Evolutionary conservation across 2,888 invertebrate species (phyloP), one percentile per base, ranked within the genome.

Genomic region (Trichopria drosophilae): DNA sequence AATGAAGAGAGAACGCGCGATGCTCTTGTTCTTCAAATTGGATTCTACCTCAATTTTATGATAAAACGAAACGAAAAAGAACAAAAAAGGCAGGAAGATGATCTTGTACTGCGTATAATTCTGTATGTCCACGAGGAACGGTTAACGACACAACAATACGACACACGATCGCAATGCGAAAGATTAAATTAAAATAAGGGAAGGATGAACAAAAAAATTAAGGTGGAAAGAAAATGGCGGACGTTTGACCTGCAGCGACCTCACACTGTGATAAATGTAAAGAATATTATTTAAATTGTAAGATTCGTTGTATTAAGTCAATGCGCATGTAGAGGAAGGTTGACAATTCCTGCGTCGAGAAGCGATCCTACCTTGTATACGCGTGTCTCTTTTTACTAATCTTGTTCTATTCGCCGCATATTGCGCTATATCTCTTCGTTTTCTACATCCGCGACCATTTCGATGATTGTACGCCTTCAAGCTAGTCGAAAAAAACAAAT

Each of bases 181-280:
- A 50, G 44, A 53, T n/a, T n/a, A 26, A 41, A 53, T 45, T 35
- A 37, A 48, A 48, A 48, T 39, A 39, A 47, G 39, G 39, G 50
- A 58, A 47, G 54, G 9, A 48, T 40, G 43, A 40, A 52, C 9
- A 40, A 45, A 55, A 16, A 43, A 28, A 41, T 51, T 53, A 19
- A 23, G 9, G 15, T 49, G 24, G 52, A 50, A 49, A 35, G 32
- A 49, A 56, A 60, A 60, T 61, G 60, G 59, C 61, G 53, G 53
- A 58, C 43, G 51, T 56, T 62, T 64, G 60, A 61, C 60, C 69
- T 71, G 66, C 74, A 72, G 73, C 71, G 72, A 73, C 72, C 71
- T 74, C 73, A 73, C 67, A 65, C 72, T 74, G 73, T 74, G 73
- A 75, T 74, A 73, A 71, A 64, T 71, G 65, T 69, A 71, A 72